phyloP scores from a whole-genome alignment of 2,888 invertebrate species.

The Neelides folsomi region DNA sequence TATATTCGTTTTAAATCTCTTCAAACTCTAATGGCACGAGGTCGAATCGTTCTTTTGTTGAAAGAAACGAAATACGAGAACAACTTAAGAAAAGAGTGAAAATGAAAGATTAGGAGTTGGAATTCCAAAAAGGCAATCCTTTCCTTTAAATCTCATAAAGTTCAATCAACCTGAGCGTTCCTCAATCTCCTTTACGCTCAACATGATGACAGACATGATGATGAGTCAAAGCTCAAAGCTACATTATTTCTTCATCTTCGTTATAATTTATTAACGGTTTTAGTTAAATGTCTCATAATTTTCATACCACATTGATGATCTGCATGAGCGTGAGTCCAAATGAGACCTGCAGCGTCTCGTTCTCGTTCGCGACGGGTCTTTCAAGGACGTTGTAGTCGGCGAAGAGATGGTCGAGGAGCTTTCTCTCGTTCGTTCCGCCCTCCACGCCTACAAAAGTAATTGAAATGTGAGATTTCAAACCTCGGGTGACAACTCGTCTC shows the following conservation, averaged over 20 bases:
- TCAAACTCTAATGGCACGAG: too few species aligned
- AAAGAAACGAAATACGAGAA: not conserved
- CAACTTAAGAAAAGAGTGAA: too few species aligned
- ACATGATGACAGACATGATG: too few species aligned
- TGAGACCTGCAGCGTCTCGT: constrained; percentile 75
- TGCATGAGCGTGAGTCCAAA: constrained; percentile 84
- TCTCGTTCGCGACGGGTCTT: constrained; percentile 82
- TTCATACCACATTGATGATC: constrained; percentile 87
- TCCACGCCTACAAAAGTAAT: constrained; percentile 56
- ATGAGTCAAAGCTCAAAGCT: not conserved
- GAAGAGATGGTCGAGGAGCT: constrained; percentile 67
- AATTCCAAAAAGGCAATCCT: too few species aligned
- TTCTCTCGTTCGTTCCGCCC: constrained; percentile 81
- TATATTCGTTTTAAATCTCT: too few species aligned
- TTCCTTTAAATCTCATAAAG: too few species aligned
- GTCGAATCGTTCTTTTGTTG: too few species aligned
- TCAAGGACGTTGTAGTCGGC: constrained; percentile 71
- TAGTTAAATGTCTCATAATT: too few species aligned
- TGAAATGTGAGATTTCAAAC: constrained; percentile 7
- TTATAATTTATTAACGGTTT: too few species aligned
- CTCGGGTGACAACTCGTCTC: not conserved
- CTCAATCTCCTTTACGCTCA: too few species aligned
- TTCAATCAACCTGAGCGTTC: too few species aligned
- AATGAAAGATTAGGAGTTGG: too few species aligned
- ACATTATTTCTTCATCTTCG: not conserved